Conservation (phyloP, 2,797 vertebrate genomes). For the Phaenicophaeus curvirostris region DNA sequence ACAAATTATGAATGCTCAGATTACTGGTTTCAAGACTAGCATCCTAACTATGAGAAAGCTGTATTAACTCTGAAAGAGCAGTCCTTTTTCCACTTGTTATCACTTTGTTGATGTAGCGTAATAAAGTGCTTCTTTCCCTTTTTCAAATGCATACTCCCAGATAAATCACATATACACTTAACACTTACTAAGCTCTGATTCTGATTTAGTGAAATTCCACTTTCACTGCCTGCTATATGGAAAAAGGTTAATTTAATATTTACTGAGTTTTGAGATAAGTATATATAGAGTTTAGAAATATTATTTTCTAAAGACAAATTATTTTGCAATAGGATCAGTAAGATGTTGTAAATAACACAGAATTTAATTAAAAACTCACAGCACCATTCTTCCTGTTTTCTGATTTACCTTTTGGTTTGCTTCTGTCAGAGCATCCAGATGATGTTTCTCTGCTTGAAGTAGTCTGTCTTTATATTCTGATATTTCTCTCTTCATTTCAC, state of each 20-base stretch:
- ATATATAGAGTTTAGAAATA: neutral
- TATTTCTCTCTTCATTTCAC: conserved; percentile 47
- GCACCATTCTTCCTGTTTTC: neutral
- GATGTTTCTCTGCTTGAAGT: conserved; percentile 45
- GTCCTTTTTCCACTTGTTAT: neutral
- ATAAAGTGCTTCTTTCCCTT: neutral
- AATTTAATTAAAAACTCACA: neutral
- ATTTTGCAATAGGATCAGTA: neutral
- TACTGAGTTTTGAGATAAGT: neutral
- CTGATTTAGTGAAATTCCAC: neutral
- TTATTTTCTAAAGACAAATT: neutral
- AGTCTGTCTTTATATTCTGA: conserved; percentile 41
- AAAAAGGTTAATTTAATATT: neutral
- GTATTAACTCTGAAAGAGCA: neutral
- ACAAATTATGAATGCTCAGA: neutral
- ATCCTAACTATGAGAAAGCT: neutral
- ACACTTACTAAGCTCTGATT: neutral
- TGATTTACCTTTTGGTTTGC: conserved; percentile 55
- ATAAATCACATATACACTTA: neutral
- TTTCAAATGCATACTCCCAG: neutral
- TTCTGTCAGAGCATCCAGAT: conserved; percentile 46
- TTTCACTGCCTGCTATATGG: neutral
- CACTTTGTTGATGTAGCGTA: neutral
- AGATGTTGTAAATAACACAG: neutral
- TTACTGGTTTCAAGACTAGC: neutral